These are phyloP conservation scores for Cyclura pinguis DNA, from an alignment of 2,797 vertebrate genomes.

Conservation along the genomic window DNA sequence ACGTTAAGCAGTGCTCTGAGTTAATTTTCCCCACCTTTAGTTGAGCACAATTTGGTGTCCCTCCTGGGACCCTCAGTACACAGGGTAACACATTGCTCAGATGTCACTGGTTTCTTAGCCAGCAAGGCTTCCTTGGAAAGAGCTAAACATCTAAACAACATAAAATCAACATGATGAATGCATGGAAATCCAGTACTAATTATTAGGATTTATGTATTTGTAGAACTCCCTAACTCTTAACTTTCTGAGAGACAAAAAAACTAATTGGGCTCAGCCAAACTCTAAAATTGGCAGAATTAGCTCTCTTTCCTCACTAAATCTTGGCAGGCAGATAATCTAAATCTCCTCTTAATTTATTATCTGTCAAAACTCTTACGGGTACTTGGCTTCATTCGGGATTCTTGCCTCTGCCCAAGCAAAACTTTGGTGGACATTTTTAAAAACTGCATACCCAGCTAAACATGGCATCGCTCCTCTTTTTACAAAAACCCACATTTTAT, in stretches of 20 bases:
- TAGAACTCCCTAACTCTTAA: conserved; percentile 31
- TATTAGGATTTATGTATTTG: conserved; percentile 16
- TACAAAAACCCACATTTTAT: neutral
- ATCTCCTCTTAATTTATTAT: neutral
- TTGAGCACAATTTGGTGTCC: no score
- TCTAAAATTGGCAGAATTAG: conserved; percentile 22
- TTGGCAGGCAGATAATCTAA: conserved; percentile 20
- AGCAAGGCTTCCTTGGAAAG: neutral
- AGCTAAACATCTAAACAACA: conserved; percentile 15
- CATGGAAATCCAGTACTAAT: neutral
- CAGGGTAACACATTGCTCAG: no score
- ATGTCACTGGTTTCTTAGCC: neutral
- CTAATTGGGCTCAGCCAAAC: neutral
- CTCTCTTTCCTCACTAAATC: neutral
- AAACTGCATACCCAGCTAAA: rapidly evolving
- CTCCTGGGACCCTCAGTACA: no score
- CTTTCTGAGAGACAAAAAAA: neutral
- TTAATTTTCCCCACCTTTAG: no score
- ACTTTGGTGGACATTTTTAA: neutral
- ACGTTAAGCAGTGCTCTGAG: no score
- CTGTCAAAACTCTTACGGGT: neutral
- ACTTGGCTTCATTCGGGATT: neutral
- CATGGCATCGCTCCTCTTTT: neutral
- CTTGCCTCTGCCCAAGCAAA: neutral
- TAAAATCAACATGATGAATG: conserved; percentile 24